Percentiles rank a stretch among this genome's conserved stretches.
Evolutionary conservation across 37 sponge, comb jelly and placozoan genomes (phyloP).

Genomic region (Oscarella lobularis): DNA sequence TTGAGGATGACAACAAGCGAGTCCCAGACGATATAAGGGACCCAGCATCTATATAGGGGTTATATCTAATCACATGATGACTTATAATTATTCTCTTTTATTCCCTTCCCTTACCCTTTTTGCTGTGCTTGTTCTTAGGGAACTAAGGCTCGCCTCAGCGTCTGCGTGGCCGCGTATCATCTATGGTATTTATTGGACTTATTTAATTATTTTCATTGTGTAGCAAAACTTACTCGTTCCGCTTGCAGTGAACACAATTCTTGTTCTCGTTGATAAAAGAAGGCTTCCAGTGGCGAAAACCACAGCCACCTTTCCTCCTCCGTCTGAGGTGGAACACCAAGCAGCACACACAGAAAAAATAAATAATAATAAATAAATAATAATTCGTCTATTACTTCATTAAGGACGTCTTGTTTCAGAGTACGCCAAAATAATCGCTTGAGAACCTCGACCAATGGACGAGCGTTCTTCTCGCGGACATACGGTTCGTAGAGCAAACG

Average conservation of each 20-base stretch:
- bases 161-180: too few species aligned
- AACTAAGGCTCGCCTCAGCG: too few species aligned
- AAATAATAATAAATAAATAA: background rate
- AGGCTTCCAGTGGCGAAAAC: slow-evolving; percentile 48
- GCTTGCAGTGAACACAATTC: slow-evolving; percentile 33
- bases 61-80: background rate
- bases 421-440: slow-evolving; percentile 58
- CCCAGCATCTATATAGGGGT: slow-evolving; percentile 31
- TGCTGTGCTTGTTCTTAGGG: too few species aligned
- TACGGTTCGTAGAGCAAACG: slow-evolving; percentile 36
- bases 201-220: too few species aligned
- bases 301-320: slow-evolving; percentile 53
- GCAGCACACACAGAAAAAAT: slow-evolving; percentile 8
- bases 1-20: slow-evolving; percentile 71
- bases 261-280: slow-evolving; percentile 47
- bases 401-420: slow-evolving; percentile 53
- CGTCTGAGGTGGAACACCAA: slow-evolving; percentile 39
- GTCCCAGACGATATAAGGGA: slow-evolving; percentile 48
- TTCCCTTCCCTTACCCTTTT: too few species aligned
- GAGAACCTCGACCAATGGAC: slow-evolving; percentile 34
- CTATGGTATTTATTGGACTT: too few species aligned
- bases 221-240: too few species aligned
- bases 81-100: background rate
- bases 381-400: slow-evolving; percentile 24
- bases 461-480: background rate